phyloP scores from a whole-genome alignment of 1,140 invertebrate genomes.

The Agraylea sexmaculata region DNA sequence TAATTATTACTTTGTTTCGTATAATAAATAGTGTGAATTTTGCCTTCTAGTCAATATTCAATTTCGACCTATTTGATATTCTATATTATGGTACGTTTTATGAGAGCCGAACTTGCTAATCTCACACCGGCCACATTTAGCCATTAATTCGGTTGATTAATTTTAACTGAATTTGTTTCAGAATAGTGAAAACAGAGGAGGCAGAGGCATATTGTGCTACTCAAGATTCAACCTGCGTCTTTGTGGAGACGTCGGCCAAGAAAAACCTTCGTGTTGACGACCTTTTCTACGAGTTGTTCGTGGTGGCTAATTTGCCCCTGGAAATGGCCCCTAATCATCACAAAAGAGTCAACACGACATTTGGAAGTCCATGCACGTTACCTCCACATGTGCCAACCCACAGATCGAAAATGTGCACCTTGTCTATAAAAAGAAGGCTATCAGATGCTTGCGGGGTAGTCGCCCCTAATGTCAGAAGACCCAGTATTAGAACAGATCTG shows the following conservation, averaged over 20 bases:
- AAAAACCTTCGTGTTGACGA: slow-evolving; percentile 68
- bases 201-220: slow-evolving; percentile 55
- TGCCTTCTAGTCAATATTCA: too few relatives aligned
- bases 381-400: slow-evolving; percentile 51
- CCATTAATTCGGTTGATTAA: background rate
- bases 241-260: slow-evolving; percentile 71
- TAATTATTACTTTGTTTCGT: too few relatives aligned
- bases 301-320: slow-evolving; percentile 63
- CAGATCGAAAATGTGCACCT: slow-evolving; percentile 57
- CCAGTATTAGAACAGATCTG: slow-evolving; percentile 73
- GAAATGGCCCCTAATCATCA: slow-evolving; percentile 85
- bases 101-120: too few relatives aligned
- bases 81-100: too few relatives aligned
- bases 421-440: slow-evolving; percentile 65
- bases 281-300: slow-evolving; percentile 68
- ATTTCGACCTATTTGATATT: too few relatives aligned
- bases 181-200: slow-evolving; percentile 59
- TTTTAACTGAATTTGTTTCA: slow-evolving; percentile 24
- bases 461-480: slow-evolving; percentile 68
- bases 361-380: slow-evolving; percentile 57
- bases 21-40: too few relatives aligned
- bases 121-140: too few relatives aligned
- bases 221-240: slow-evolving; percentile 61
- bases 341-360: slow-evolving; percentile 54
- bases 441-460: slow-evolving; percentile 78